phyloP scores from a whole-genome alignment of 2,888 invertebrate species.

The Papilio demoleus region DNA sequence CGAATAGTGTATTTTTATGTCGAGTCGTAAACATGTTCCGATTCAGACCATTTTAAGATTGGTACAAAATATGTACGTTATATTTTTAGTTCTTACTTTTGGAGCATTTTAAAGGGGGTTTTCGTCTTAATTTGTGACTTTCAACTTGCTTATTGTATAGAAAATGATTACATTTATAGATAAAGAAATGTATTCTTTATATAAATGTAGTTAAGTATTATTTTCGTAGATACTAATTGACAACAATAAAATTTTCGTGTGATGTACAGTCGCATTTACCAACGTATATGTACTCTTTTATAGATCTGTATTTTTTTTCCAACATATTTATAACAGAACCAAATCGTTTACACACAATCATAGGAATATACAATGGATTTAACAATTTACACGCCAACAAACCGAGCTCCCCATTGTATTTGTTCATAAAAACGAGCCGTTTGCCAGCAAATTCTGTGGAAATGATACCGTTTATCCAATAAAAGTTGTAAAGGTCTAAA shows the following conservation, averaged over 20 bases:
- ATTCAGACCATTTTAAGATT: background rate
- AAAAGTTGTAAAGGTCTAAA: background rate
- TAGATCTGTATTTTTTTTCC: background rate
- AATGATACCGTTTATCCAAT: background rate
- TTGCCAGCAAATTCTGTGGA: slow-evolving; percentile 4
- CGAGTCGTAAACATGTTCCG: slow-evolving; percentile 10
- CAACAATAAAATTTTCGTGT: too few relatives aligned
- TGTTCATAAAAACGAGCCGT: slow-evolving; percentile 14
- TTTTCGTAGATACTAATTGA: too few relatives aligned
- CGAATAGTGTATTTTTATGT: slow-evolving; percentile 12
- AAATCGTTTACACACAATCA: slow-evolving; percentile 2
- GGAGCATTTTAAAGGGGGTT: background rate
- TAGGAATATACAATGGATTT: slow-evolving; percentile 1
- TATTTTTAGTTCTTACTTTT: background rate
- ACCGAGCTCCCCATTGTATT: background rate
- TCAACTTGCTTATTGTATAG: background rate
- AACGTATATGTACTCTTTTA: too few relatives aligned
- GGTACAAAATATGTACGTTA: background rate
- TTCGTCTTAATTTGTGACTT: background rate
- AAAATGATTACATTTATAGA: too few relatives aligned
- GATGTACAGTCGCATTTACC: too few relatives aligned
- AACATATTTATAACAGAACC: background rate
- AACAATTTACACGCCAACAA: slow-evolving; percentile 6
- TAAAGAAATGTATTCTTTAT: too few relatives aligned
- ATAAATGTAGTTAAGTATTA: too few relatives aligned